These are phyloP conservation scores for Corythaeola cristata DNA, from an alignment of 2,113 vertebrate genomes.

Conservation along the genomic window DNA sequence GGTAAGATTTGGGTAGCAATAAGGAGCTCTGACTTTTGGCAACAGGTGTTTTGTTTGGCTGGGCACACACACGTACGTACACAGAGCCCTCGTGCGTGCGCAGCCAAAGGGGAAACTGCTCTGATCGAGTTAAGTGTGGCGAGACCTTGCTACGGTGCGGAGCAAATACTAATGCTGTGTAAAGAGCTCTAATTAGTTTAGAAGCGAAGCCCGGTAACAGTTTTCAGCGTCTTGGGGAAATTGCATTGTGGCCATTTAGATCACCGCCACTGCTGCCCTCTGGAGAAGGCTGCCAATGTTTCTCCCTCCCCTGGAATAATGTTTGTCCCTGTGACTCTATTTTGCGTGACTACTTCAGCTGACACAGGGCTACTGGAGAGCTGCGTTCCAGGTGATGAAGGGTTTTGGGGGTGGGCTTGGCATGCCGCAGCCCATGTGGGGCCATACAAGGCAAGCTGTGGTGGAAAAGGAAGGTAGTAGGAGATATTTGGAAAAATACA, in stretches of 20 bases:
- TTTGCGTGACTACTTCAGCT: neutral
- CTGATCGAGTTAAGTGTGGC: accelerated
- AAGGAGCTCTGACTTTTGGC: neutral
- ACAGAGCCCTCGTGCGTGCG: accelerated
- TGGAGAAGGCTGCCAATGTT: neutral
- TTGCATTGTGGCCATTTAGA: neutral
- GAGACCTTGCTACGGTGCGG: accelerated
- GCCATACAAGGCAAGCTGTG: accelerated
- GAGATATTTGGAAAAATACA: neutral
- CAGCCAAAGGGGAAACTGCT: accelerated
- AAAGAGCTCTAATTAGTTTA: neutral
- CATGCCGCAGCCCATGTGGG: neutral
- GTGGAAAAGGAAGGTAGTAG: neutral
- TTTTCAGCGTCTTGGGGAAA: neutral
- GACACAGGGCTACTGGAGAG: neutral
- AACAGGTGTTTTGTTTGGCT: neutral
- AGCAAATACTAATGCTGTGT: neutral
- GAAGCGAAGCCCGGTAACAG: accelerated
- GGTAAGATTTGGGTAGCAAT: neutral
- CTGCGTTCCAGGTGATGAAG: neutral
- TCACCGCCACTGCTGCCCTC: neutral
- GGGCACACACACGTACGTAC: accelerated
- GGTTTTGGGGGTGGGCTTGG: neutral
- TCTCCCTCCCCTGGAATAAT: neutral
- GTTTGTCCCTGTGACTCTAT: neutral